A percentile compares a stretch with the other conserved stretches of the same genome.
phyloP scores from a whole-genome alignment of 92 coral and sea anemone genomes.

The Pocillopora meandrina region DNA sequence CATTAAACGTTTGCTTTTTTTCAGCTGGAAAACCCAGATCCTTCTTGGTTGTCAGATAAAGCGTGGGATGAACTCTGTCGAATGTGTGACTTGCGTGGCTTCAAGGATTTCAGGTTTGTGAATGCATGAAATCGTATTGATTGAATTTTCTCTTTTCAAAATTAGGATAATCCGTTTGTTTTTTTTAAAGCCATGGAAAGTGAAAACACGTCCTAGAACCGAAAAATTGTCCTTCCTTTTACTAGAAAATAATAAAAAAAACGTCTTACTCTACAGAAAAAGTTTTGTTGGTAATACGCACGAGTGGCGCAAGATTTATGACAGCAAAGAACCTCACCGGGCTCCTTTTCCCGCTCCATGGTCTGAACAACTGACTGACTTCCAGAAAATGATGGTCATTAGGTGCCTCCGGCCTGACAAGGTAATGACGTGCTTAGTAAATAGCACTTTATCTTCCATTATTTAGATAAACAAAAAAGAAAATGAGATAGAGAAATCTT shows the following conservation, averaged over 20 bases:
- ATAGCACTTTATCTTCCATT: too few relatives aligned
- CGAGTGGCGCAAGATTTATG: conserved; percentile 99
- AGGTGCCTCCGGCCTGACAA: conserved; percentile 98
- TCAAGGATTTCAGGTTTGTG: conserved; percentile 89
- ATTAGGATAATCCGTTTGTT: background rate
- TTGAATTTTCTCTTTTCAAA: background rate
- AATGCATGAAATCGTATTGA: background rate
- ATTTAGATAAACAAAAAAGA: too few relatives aligned
- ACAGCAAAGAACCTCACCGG: conserved; percentile 97
- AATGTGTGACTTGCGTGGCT: conserved; percentile 95
- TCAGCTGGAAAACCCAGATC: conserved; percentile 94
- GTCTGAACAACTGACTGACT: conserved; percentile 95
- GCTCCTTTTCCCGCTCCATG: conserved; percentile 93
- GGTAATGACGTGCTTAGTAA: conserved; percentile 38
- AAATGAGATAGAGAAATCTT: too few relatives aligned
- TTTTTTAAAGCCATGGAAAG: background rate
- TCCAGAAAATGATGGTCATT: conserved; percentile 98
- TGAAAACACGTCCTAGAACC: background rate
- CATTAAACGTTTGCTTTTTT: background rate
- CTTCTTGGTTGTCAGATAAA: conserved; percentile 97
- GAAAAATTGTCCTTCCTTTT: background rate
- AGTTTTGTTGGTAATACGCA: conserved; percentile 81
- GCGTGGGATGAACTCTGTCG: conserved; percentile 99
- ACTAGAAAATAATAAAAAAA: background rate
- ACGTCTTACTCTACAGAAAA: conserved; percentile 55